phyloP scores from a whole-genome alignment of 2,888 invertebrate species.

The Orthosia incerta region DNA sequence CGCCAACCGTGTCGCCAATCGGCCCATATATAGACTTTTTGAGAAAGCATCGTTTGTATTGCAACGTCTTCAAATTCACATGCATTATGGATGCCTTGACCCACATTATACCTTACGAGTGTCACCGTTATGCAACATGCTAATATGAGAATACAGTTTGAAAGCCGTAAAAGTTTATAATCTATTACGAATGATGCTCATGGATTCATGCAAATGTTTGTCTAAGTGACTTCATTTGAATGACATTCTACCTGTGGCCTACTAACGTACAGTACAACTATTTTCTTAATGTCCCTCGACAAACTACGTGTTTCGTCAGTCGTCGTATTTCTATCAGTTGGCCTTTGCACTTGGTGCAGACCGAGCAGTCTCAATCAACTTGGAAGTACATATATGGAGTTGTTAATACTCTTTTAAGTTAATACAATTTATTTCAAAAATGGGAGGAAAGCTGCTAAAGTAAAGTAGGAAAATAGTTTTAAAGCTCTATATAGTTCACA shows the following conservation, averaged over 20 bases:
- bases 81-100: slow-evolving; percentile 10
- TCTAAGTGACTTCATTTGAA: not conserved
- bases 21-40: not conserved
- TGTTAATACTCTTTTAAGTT: too few relatives aligned
- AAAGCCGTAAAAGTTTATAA: not conserved
- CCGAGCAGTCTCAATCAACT: too few relatives aligned
- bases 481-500: too few relatives aligned
- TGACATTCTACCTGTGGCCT: not conserved
- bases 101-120: not conserved
- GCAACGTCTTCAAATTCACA: slow-evolving; percentile 17
- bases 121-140: not conserved
- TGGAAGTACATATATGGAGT: too few relatives aligned
- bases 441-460: too few relatives aligned
- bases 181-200: slow-evolving; percentile 1
- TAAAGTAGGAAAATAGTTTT: too few relatives aligned
- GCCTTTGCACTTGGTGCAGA: too few relatives aligned
- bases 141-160: slow-evolving; percentile 13
- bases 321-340: too few relatives aligned
- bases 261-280: too few relatives aligned
- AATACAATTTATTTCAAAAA: too few relatives aligned
- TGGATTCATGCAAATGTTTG: not conserved
- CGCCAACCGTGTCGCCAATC: not conserved
- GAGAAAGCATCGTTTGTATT: not conserved
- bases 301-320: too few relatives aligned
- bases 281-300: too few relatives aligned